Base-by-base conservation (phyloP, 2,888 invertebrate genomes). In the Mythimna albipuncta region DNA sequence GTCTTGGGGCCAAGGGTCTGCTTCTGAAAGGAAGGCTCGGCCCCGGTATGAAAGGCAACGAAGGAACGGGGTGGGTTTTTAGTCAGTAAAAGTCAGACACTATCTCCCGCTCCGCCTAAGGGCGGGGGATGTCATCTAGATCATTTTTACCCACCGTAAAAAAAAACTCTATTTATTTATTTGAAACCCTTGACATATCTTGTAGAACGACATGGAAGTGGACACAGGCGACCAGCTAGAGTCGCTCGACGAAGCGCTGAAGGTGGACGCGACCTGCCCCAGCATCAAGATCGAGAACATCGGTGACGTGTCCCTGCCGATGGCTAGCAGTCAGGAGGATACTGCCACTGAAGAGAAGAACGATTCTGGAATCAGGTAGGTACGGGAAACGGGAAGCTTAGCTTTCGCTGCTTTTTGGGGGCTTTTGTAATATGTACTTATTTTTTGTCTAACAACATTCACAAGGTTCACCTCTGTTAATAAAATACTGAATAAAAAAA, bases 341-440 rank as follows among this genome's bases (percentile, higher is more conserved):
- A 91, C 93, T 0, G 93, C 87, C 41, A 92, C 94, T 3, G 96
- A 96, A 77, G 96, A 96, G 91, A 96, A 95, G 76, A 96, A 96
- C 54, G 96, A 96, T 81, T 96, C 96, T 0, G 96, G 96, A 1
- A 96, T 96, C 83, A 96, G 96, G 96, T 96, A 74, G 44, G 67
- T 63, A 0, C 13, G 9, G 19, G 38, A 62, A 21, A 16, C 5
- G 32, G 50, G 64, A 16, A n/a, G 6, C 3, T 13, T n/a, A 26
- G 75, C 65, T 66, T 69, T 26, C 5, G 70, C 66, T 74, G 79
- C 74, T 74, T 75, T 64, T 59, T 3, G 58, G 47, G 50, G 41
- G 21, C 1, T 35, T 19, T 58, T 57, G 2, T 57, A 16, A 32
- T 19, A 19, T 38, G 9, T 38, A 0, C 16, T 0, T 16, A 16